Percentiles rank a stretch among this genome's conserved stretches.
phyloP scores from a whole-genome alignment of 2,797 vertebrate genomes.

The Lepus oiostolus region DNA sequence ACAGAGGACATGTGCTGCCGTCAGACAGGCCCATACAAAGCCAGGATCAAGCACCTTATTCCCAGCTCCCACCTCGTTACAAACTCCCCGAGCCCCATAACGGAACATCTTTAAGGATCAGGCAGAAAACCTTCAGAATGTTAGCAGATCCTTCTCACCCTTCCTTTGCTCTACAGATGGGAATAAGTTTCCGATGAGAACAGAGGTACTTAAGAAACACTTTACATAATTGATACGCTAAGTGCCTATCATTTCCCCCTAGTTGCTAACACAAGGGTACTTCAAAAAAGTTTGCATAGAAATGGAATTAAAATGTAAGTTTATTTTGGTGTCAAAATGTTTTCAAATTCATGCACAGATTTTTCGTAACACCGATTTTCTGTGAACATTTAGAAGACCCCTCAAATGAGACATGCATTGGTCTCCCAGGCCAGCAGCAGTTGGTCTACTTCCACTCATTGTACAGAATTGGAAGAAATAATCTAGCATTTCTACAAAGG shows the following conservation, averaged over 20 bases:
- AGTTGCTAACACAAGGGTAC: background rate
- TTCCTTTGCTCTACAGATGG: background rate
- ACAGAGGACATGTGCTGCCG: background rate
- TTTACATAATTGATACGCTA: background rate
- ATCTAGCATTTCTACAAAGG: conserved; percentile 2
- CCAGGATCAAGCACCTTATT: background rate
- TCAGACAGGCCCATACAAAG: background rate
- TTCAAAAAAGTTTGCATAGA: no score
- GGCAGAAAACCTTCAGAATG: background rate
- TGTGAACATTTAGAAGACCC: no score
- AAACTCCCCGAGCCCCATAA: background rate
- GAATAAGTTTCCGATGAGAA: conserved; percentile 32
- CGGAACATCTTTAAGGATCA: background rate
- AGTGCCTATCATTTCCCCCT: background rate
- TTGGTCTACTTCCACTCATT: background rate
- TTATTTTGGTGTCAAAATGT: no score
- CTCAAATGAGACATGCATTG: background rate
- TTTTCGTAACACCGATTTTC: no score
- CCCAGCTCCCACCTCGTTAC: background rate
- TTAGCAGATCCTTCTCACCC: background rate
- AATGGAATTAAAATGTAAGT: no score
- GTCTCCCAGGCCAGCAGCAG: conserved; percentile 8
- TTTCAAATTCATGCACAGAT: no score
- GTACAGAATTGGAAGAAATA: conserved; percentile 1
- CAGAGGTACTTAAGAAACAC: background rate